Evolutionary conservation across 2,888 invertebrate species (phyloP).

Genomic region (Drosophila algonquin): DNA sequence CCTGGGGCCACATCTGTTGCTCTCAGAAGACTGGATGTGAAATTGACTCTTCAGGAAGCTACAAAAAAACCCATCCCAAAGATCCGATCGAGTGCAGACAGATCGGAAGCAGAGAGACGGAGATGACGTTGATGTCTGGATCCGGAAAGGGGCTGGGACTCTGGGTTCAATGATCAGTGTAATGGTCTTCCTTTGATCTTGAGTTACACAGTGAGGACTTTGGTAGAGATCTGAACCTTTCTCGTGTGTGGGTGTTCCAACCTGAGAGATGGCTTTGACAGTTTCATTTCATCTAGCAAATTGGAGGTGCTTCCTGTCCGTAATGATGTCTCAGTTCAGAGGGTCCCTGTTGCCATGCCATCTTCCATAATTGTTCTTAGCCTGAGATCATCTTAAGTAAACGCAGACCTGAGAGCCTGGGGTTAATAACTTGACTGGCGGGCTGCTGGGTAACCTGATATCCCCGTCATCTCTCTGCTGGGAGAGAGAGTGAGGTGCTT

Average conservation of each 20-base stretch:
- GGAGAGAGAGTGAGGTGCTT: constrained; percentile 53
- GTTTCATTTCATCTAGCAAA: constrained; percentile 13
- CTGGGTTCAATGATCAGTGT: constrained; percentile 66
- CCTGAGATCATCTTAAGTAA: neutral
- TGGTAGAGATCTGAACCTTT: neutral
- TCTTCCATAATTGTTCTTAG: neutral
- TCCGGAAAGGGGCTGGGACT: constrained; percentile 30
- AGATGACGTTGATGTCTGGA: constrained; percentile 48
- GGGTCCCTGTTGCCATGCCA: constrained; percentile 9
- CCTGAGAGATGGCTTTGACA: neutral
- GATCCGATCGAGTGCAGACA: constrained; percentile 47
- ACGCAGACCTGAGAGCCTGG: neutral
- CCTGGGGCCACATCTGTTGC: constrained; percentile 60
- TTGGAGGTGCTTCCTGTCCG: constrained; percentile 24
- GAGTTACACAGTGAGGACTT: constrained; percentile 46
- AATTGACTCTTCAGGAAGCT: constrained; percentile 73
- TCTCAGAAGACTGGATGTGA: constrained; percentile 46
- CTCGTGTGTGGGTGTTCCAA: constrained; percentile 22
- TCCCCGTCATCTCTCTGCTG: constrained; percentile 18
- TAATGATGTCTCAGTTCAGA: neutral
- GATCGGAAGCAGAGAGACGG: constrained; percentile 66
- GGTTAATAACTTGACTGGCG: constrained; percentile 60
- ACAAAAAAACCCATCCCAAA: constrained; percentile 39
- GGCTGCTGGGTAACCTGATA: constrained; percentile 63
- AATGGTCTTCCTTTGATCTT: constrained; percentile 72